Conservation (phyloP, 1,140 invertebrate species). For the Cataglyphis hispanica region DNA sequence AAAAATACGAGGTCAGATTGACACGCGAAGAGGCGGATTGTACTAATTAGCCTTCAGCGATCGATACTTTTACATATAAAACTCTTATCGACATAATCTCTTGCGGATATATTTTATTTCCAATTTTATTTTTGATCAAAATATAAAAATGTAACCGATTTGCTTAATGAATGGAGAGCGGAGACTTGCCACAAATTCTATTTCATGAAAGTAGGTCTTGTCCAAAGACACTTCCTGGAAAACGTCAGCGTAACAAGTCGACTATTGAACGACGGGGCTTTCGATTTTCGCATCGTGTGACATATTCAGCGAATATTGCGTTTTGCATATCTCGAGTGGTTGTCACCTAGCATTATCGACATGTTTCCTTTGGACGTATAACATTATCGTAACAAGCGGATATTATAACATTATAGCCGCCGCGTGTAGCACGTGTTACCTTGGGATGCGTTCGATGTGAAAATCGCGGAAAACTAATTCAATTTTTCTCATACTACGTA, state of each 20-base stretch:
- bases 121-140: slow-evolving; percentile 40
- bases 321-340: slow-evolving; percentile 48
- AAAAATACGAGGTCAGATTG: slow-evolving; percentile 51
- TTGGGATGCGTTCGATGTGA: slow-evolving; percentile 1
- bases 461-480: slow-evolving; percentile 20
- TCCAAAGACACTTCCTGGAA: slow-evolving; percentile 62
- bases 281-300: slow-evolving; percentile 57
- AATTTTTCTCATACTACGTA: slow-evolving; percentile 14
- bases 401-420: slow-evolving; percentile 47
- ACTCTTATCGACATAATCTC: slow-evolving; percentile 13
- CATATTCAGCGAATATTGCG: slow-evolving; percentile 46
- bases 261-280: slow-evolving; percentile 59
- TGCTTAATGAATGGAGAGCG: slow-evolving; percentile 27
- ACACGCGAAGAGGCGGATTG: slow-evolving; percentile 34
- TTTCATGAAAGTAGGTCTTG: slow-evolving; percentile 64
- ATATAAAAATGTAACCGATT: slow-evolving; percentile 13
- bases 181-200: slow-evolving; percentile 36
- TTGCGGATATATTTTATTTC: slow-evolving; percentile 13
- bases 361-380: slow-evolving; percentile 19
- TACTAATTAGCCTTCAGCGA: slow-evolving; percentile 31
- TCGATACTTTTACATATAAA: slow-evolving; percentile 40
- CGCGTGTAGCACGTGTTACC: not conserved
- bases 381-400: slow-evolving; percentile 58
- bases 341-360: slow-evolving; percentile 64
- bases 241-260: slow-evolving; percentile 51